These are phyloP conservation scores for Pantelozetes paolii DNA, from an alignment of 2,888 invertebrate genomes.

Conservation along the genomic window DNA sequence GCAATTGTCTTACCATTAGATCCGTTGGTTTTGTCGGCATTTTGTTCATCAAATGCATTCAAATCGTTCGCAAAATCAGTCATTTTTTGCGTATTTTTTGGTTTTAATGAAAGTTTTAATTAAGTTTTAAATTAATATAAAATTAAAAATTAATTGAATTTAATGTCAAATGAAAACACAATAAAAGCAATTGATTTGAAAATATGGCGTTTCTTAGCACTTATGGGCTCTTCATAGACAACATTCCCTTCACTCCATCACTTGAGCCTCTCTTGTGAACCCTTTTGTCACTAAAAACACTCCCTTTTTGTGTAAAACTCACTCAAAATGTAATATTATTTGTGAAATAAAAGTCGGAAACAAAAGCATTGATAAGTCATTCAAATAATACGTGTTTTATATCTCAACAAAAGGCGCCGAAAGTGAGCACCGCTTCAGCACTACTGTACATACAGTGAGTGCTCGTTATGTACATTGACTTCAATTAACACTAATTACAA, in stretches of 20 bases:
- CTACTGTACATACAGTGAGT: too few species aligned
- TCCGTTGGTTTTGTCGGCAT: slow-evolving; percentile 11
- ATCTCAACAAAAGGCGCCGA: too few species aligned
- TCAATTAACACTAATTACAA: too few species aligned
- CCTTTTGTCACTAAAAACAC: neutral
- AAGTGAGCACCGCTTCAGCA: too few species aligned
- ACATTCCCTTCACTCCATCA: too few species aligned
- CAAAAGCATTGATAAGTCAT: neutral
- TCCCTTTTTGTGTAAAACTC: neutral
- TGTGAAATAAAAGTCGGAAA: neutral
- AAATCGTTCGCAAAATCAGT: slow-evolving; percentile 28
- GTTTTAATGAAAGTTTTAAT: too few species aligned
- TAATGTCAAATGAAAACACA: neutral
- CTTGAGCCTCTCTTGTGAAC: neutral
- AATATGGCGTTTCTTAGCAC: slow-evolving; percentile 4
- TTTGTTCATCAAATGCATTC: slow-evolving; percentile 12
- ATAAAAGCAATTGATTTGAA: neutral
- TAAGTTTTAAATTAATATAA: neutral
- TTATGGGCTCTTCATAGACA: too few species aligned
- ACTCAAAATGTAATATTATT: neutral
- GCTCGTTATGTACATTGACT: too few species aligned
- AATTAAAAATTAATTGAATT: too few species aligned
- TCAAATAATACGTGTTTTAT: neutral
- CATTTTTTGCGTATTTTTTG: too few species aligned
- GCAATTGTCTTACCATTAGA: neutral